phyloP scores from a whole-genome alignment of 2,888 invertebrate species.

The Agonopterix subpropinquella region DNA sequence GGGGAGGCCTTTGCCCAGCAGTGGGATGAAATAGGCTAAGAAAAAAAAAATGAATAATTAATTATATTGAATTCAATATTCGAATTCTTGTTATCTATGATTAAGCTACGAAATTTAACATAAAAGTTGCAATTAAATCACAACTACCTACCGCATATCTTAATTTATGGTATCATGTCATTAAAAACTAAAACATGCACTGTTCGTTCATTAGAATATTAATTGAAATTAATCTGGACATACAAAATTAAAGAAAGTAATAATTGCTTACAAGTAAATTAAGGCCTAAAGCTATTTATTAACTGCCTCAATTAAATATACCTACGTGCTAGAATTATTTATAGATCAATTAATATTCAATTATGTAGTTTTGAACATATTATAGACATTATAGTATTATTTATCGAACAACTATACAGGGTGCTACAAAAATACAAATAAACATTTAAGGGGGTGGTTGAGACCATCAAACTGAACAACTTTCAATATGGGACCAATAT shows the following conservation, averaged over 20 bases:
- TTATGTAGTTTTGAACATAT: not conserved
- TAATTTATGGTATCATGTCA: no score
- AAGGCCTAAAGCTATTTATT: constrained; percentile 18
- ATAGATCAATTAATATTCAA: constrained; percentile 7
- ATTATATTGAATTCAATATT: no score
- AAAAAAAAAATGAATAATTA: no score
- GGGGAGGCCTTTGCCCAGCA: no score
- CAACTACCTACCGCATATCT: no score
- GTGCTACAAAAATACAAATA: no score
- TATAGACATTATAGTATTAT: not conserved
- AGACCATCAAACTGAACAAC: no score
- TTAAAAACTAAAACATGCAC: no score
- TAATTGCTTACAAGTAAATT: constrained; percentile 12
- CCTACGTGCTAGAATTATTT: constrained; percentile 6
- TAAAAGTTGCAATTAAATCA: not conserved
- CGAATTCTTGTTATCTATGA: no score
- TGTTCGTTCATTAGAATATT: constrained; percentile 5
- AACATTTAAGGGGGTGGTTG: no score
- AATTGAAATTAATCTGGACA: constrained; percentile 15
- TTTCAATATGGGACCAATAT: no score
- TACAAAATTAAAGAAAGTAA: constrained; percentile 7
- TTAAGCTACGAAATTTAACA: not conserved
- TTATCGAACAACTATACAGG: not conserved
- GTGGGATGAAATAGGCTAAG: no score
- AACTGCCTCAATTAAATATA: constrained; percentile 7